Conservation (phyloP, 1,140 invertebrate species). For the Drosophila pectinifera region DNA sequence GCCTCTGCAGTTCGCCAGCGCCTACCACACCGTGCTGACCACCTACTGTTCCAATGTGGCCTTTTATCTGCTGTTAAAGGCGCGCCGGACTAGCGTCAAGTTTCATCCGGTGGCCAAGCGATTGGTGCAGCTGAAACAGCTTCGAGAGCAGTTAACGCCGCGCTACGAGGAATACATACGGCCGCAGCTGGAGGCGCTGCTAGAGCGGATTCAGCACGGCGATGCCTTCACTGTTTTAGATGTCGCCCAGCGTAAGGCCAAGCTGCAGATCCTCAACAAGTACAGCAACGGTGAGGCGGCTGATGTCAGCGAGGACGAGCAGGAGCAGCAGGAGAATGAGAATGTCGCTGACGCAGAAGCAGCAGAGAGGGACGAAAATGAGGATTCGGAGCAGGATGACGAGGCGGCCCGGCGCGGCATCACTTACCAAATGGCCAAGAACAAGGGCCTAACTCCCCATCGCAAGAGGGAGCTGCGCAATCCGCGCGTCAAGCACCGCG, state of each 20-base stretch:
- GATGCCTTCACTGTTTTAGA: conserved; percentile 84
- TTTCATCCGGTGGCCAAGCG: conserved; percentile 94
- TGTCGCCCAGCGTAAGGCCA: conserved; percentile 71
- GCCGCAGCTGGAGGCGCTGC: conserved; percentile 88
- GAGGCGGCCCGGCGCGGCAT: conserved; percentile 90
- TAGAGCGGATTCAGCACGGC: conserved; percentile 86
- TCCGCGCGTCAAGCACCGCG: conserved; percentile 96
- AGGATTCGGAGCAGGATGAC: conserved; percentile 73
- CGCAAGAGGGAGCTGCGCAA: conserved; percentile 96
- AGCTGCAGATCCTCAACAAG: conserved; percentile 78
- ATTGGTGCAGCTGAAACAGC: conserved; percentile 91
- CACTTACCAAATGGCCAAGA: conserved; percentile 97
- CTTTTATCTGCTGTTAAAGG: conserved; percentile 94
- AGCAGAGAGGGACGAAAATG: conserved; percentile 67
- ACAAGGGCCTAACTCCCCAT: conserved; percentile 95
- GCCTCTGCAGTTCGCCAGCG: conserved; percentile 87
- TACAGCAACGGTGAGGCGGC: conserved; percentile 57
- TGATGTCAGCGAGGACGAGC: neutral
- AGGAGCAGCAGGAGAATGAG: neutral
- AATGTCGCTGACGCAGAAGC: neutral
- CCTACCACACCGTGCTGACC: conserved; percentile 89
- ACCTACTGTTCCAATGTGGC: conserved; percentile 94
- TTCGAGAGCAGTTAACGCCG: conserved; percentile 89
- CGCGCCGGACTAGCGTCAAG: conserved; percentile 88
- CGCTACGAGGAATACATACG: conserved; percentile 85